Evolutionary conservation across 1,140 invertebrate species (phyloP).

Genomic region (Phenacoccus solenopsis): DNA sequence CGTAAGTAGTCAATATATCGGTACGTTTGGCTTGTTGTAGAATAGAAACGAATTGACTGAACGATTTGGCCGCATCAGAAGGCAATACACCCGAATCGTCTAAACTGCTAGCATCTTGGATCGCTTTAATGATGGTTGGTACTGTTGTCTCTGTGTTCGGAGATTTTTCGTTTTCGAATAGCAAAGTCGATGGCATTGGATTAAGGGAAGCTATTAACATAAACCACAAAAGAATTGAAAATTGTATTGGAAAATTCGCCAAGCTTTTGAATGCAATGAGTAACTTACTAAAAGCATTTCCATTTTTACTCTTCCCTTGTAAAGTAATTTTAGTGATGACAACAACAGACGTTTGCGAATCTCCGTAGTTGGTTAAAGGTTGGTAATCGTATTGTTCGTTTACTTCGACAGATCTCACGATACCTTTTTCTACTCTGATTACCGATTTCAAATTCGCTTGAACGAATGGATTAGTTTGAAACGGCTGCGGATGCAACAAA

Average conservation of each 20-base stretch:
- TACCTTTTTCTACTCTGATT: background rate
- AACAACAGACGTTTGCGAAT: background rate
- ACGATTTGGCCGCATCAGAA: conserved; percentile 47
- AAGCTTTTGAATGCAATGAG: background rate
- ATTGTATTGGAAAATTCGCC: background rate
- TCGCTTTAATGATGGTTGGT: background rate
- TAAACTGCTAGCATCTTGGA: background rate
- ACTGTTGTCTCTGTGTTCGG: background rate
- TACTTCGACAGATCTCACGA: background rate
- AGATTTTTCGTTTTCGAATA: background rate
- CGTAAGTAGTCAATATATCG: conserved; percentile 52
- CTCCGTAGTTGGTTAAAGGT: conserved; percentile 5
- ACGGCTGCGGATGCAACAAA: background rate
- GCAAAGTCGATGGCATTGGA: background rate
- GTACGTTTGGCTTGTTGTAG: conserved; percentile 47
- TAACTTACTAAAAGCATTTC: background rate
- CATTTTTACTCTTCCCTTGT: background rate
- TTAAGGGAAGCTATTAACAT: background rate
- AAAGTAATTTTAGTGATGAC: background rate
- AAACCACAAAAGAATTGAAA: background rate
- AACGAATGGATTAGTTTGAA: conserved; percentile 10
- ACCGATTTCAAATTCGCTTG: conserved; percentile 3
- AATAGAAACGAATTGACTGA: conserved; percentile 51
- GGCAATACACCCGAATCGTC: conserved; percentile 36
- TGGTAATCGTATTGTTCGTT: conserved; percentile 5